Percentiles rank a stretch among this genome's conserved stretches.
These are phyloP conservation scores for Crepidodera aurea DNA, from an alignment of 2,888 invertebrate species.

Conservation along the genomic window DNA sequence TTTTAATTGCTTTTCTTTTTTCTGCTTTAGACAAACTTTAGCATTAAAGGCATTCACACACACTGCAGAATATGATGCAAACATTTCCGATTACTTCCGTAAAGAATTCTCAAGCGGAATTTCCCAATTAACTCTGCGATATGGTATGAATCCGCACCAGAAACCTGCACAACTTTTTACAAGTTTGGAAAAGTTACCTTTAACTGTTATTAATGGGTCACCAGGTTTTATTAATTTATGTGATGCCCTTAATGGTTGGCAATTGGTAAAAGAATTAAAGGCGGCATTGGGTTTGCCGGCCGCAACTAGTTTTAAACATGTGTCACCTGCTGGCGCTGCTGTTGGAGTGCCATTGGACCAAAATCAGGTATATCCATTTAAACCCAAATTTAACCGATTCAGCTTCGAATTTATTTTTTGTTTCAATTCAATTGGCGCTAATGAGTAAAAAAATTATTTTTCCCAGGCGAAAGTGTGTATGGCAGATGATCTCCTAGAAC, in stretches of 20 bases:
- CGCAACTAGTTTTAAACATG: conserved; percentile 97
- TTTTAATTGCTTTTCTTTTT: neutral
- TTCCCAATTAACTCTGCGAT: conserved; percentile 84
- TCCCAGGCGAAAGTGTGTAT: conserved; percentile 88
- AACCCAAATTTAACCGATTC: neutral
- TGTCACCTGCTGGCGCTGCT: conserved; percentile 97
- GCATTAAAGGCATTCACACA: conserved; percentile 96
- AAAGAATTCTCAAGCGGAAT: conserved; percentile 82
- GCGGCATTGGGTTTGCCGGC: conserved; percentile 84
- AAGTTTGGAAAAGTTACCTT: conserved; percentile 77
- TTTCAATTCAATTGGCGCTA: no score
- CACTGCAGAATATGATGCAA: conserved; percentile 92
- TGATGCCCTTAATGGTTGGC: conserved; percentile 97
- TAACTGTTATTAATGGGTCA: conserved; percentile 90
- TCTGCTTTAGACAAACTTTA: conserved; percentile 72
- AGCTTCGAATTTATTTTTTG: neutral
- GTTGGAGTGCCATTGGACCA: conserved; percentile 81
- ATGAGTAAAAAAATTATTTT: conserved; percentile 13
- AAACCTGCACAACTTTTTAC: conserved; percentile 94
- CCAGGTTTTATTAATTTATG: conserved; percentile 98
- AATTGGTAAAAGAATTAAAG: conserved; percentile 89
- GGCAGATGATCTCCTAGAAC: conserved; percentile 83
- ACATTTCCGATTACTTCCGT: conserved; percentile 95
- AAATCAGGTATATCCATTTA: conserved; percentile 65
- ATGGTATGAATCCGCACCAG: conserved; percentile 99